Percentiles rank a stretch among this genome's conserved stretches.
Conservation (phyloP, 2,888 invertebrate genomes). For the Xanthorhoe spadicearia region DNA sequence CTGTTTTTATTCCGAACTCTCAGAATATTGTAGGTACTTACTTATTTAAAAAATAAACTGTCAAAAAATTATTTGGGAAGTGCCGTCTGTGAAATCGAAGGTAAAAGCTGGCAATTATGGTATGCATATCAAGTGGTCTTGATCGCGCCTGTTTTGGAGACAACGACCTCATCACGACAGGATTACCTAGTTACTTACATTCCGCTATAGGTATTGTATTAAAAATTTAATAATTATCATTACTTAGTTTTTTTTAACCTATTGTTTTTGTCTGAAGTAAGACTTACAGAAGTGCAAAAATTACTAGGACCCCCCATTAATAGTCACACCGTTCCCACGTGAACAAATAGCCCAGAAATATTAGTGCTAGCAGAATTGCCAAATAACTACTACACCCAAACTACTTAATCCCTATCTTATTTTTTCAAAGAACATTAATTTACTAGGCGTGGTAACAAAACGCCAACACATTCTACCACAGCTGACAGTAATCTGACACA, state of each 20-base stretch:
- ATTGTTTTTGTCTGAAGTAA: too few relatives aligned
- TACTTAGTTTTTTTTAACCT: too few relatives aligned
- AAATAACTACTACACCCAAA: not conserved
- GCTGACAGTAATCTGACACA: constrained; percentile 38
- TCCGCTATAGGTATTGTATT: not conserved
- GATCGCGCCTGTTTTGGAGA: constrained; percentile 28
- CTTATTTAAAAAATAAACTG: constrained; percentile 11
- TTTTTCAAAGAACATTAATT: constrained; percentile 23
- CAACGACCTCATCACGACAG: constrained; percentile 22
- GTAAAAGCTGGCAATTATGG: constrained; percentile 27
- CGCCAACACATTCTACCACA: constrained; percentile 18
- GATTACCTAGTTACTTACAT: constrained; percentile 4
- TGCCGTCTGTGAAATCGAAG: constrained; percentile 22
- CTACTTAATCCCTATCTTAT: not conserved
- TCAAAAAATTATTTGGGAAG: constrained; percentile 11
- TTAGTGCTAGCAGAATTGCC: not conserved
- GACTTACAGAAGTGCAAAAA: too few relatives aligned
- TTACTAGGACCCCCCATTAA: not conserved
- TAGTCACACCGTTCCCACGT: not conserved
- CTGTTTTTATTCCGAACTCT: not conserved
- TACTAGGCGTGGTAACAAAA: constrained; percentile 26
- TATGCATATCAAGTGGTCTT: constrained; percentile 26
- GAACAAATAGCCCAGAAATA: not conserved
- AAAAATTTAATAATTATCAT: not conserved
- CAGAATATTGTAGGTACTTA: not conserved